Evolutionary conservation across 2,888 invertebrate genomes (phyloP), one percentile per base, ranked within the genome.

Genomic region (Diploptera punctata): DNA sequence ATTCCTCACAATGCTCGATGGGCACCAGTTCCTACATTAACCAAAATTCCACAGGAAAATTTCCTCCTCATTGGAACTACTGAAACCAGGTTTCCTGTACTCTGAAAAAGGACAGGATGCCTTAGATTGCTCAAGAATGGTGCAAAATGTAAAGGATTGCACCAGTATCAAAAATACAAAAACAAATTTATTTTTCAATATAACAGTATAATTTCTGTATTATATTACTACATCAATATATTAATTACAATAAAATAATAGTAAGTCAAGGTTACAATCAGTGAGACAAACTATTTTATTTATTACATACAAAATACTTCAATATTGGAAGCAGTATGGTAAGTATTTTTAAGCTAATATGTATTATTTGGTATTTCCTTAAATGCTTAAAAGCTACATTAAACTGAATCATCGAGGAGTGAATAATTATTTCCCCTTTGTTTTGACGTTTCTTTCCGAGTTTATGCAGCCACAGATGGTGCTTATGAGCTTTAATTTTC

Each of bases 301-400:
- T 52, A 43, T 69, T 43, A 69, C 69, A 57, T 69, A 69, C 60
- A 69, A 69, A 69, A 69, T 57, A 54, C 24, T 54, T 43, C 43
- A 68, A 29, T 57, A 24, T 43, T 69, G 13, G 43, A 54, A 24
- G 31, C 31, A 19, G 9, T 38, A 43, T 69, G 60, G 57, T 57
- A 69, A 68, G 38, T 52, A 52, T 33, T 69, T 68, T 33, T 31
- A 57, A 13, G 43, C 43, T 57, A 57, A 69, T 57, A 69, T 57
- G 47, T 7, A 7, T 44, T 65, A 65, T 65, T 65, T 65, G 65
- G 65, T 65, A 65, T 65, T 65, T 65, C n/a, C 29, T 3, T 65
- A 44, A n/a, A 24, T 29, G 57, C 29, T 24, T 29, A 57, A 3
- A 57, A 52, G 10, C 52, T 52, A 52, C 24, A 19, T 3, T 24